Conservation (phyloP, 2,888 invertebrate genomes). For the Volucella inanis region DNA sequence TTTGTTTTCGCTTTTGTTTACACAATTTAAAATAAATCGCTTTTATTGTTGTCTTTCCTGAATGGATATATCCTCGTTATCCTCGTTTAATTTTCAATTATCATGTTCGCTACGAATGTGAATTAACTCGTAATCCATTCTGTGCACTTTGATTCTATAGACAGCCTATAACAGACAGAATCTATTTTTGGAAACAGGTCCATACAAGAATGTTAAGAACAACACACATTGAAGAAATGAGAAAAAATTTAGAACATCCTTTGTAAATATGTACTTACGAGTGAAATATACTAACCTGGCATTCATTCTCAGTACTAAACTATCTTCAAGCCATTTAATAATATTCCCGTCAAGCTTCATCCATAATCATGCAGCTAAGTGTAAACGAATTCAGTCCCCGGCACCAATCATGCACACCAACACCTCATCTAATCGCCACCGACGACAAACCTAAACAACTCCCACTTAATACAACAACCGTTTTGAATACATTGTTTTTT, state of each 20-base stretch:
- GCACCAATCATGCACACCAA: conserved; percentile 23
- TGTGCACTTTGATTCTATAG: conserved; percentile 14
- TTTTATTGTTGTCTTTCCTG: conserved; percentile 1
- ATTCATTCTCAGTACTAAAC: conserved; percentile 2
- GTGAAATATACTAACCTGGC: not conserved
- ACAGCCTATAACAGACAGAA: too few species aligned
- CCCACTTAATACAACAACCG: conserved; percentile 24
- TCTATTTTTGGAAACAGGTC: not conserved
- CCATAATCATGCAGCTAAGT: conserved; percentile 14
- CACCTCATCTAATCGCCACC: conserved; percentile 47
- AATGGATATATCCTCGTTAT: not conserved
- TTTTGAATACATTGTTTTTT: conserved; percentile 1
- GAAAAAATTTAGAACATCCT: conserved; percentile 4
- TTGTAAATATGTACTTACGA: conserved; percentile 18
- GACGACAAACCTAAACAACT: conserved; percentile 22
- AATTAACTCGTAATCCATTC: not conserved
- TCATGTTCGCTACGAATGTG: conserved; percentile 27
- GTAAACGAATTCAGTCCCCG: conserved; percentile 52
- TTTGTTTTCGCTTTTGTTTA: conserved; percentile 39
- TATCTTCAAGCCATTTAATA: conserved; percentile 2
- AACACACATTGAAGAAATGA: not conserved
- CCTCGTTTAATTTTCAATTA: conserved; percentile 52
- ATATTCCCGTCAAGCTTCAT: not conserved
- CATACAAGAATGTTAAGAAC: not conserved
- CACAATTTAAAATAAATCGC: conserved; percentile 23